Conservation (phyloP, 1,140 invertebrate species). For the Steinernema feltiae region DNA sequence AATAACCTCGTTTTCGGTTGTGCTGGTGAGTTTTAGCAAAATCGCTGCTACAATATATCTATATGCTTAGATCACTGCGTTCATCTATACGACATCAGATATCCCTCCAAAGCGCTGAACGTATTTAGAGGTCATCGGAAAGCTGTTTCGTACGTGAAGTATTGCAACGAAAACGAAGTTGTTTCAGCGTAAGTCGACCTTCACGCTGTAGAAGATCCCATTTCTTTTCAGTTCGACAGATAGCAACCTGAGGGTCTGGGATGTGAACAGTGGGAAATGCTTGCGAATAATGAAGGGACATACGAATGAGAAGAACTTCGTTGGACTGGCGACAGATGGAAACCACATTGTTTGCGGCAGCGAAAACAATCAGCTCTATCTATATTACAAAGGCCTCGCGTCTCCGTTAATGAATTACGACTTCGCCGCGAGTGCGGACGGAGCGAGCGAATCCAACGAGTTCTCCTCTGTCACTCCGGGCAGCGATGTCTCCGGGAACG, state of each 20-base stretch:
- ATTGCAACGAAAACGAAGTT: slow-evolving; percentile 78
- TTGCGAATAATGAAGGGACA: slow-evolving; percentile 83
- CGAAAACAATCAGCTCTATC: slow-evolving; percentile 86
- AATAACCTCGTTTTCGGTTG: slow-evolving; percentile 84
- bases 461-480: slow-evolving; percentile 2
- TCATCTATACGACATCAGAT: slow-evolving; percentile 87
- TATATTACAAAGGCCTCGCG: slow-evolving; percentile 84
- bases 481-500: slow-evolving; percentile 61
- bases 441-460: slow-evolving; percentile 61
- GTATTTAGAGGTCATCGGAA: slow-evolving; percentile 86
- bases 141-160: slow-evolving; percentile 92
- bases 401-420: slow-evolving; percentile 80
- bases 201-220: not conserved
- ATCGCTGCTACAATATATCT: slow-evolving; percentile 23
- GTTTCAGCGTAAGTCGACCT: slow-evolving; percentile 70
- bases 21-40: slow-evolving; percentile 62
- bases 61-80: slow-evolving; percentile 79
- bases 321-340: slow-evolving; percentile 87
- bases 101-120: slow-evolving; percentile 73
- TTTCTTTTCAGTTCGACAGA: slow-evolving; percentile 70
- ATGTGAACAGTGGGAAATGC: slow-evolving; percentile 69
- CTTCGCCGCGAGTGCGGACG: slow-evolving; percentile 73
- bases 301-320: slow-evolving; percentile 93
- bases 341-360: slow-evolving; percentile 86
- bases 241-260: slow-evolving; percentile 87